A percentile compares a stretch with the other conserved stretches of the same genome.
phyloP scores from a whole-genome alignment of 2,797 vertebrate species.

The Gallirallus australis region DNA sequence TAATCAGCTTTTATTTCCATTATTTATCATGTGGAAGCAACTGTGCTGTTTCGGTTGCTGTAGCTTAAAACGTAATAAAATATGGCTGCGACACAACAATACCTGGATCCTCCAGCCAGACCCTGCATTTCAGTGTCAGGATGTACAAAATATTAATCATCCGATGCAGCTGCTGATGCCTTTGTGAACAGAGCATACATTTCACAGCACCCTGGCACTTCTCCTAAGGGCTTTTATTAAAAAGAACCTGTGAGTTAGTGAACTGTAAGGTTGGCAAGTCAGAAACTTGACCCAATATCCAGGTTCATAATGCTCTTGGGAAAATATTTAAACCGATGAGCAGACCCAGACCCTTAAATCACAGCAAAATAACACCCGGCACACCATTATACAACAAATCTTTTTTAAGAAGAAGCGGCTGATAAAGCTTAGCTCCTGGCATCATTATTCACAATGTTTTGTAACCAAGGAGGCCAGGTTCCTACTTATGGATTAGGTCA shows the following conservation, averaged over 20 bases:
- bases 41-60: neutral
- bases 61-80: constrained; percentile 21
- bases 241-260: constrained; percentile 49
- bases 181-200: constrained; percentile 45
- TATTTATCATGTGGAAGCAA: constrained; percentile 31
- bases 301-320: constrained; percentile 44
- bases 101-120: neutral
- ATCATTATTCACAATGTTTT: constrained; percentile 52
- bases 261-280: constrained; percentile 36
- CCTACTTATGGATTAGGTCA: neutral
- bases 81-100: constrained; percentile 3
- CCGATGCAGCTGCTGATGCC: neutral
- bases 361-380: neutral
- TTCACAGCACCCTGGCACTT: constrained; percentile 34
- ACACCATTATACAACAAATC: constrained; percentile 54
- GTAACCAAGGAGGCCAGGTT: constrained; percentile 49
- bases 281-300: constrained; percentile 36
- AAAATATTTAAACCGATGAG: constrained; percentile 42
- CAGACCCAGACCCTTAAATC: constrained; percentile 48
- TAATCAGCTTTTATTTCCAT: constrained; percentile 63
- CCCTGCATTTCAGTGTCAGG: neutral
- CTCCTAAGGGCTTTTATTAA: constrained; percentile 54
- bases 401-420: constrained; percentile 54
- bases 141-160: constrained; percentile 31
- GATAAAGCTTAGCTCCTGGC: constrained; percentile 65